phyloP scores from a whole-genome alignment of 2,888 invertebrate genomes.

The Parascotia fuliginaria region DNA sequence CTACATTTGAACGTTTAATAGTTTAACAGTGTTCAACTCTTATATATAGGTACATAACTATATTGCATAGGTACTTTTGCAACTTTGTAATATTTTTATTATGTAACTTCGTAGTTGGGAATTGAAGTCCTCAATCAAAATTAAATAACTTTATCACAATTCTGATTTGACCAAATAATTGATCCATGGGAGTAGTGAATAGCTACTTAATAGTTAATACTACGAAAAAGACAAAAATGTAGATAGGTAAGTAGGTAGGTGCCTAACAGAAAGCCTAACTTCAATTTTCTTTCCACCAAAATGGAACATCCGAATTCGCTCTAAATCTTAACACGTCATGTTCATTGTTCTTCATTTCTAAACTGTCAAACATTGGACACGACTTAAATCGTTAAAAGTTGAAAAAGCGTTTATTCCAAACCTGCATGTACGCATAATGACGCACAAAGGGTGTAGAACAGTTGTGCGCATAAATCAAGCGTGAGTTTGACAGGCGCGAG shows the following conservation, averaged over 20 bases:
- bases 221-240: no score
- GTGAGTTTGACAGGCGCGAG: constrained; percentile 62
- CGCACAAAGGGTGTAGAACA: constrained; percentile 46
- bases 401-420: constrained; percentile 20
- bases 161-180: no score
- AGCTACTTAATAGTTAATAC: no score
- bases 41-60: background rate
- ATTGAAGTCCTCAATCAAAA: no score
- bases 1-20: no score
- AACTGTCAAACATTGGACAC: constrained; percentile 25
- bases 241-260: no score
- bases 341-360: constrained; percentile 5
- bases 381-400: constrained; percentile 29
- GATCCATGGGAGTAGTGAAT: no score
- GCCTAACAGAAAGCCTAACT: background rate
- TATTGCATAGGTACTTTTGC: no score
- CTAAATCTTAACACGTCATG: background rate
- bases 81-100: no score
- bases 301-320: background rate
- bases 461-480: constrained; percentile 65
- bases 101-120: no score
- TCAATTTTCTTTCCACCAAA: background rate
- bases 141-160: no score
- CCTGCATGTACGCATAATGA: constrained; percentile 31
- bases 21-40: no score